A percentile compares a stretch with the other conserved stretches of the same genome.
Evolutionary conservation across 1,140 invertebrate genomes (phyloP).

Genomic region (Chionoecetes opilio): DNA sequence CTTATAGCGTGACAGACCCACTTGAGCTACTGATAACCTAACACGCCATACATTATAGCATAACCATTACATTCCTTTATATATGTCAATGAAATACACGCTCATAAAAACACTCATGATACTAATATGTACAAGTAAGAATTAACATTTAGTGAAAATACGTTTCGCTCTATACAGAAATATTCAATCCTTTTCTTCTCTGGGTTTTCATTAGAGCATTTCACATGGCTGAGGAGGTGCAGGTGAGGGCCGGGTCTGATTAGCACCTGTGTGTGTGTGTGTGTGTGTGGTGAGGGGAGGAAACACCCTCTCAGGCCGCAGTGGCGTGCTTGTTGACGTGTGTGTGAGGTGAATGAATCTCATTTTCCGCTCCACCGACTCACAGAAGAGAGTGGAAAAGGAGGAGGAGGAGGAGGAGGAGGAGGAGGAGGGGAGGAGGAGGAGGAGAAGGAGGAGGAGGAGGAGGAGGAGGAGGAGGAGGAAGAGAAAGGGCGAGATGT

Average conservation of each 20-base stretch:
- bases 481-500: background rate
- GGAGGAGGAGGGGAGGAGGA: background rate
- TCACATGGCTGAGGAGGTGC: background rate
- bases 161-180: background rate
- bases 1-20: background rate
- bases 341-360: slow-evolving; percentile 58
- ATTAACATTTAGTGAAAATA: background rate
- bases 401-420: background rate
- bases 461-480: background rate
- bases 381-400: slow-evolving; percentile 3
- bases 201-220: background rate
- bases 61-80: background rate
- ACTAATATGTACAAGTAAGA: too few species aligned
- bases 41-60: background rate
- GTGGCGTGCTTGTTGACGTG: slow-evolving; percentile 47
- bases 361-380: slow-evolving; percentile 49
- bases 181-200: background rate
- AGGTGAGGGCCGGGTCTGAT: slow-evolving; percentile 23
- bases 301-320: background rate
- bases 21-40: background rate
- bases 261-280: slow-evolving; percentile 22
- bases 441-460: background rate
- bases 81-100: too few species aligned
- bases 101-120: too few species aligned
- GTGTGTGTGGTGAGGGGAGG: too few species aligned